Evolutionary conservation across 1,140 invertebrate species (phyloP).

Genomic region (Stenopsyche tienmushanensis): DNA sequence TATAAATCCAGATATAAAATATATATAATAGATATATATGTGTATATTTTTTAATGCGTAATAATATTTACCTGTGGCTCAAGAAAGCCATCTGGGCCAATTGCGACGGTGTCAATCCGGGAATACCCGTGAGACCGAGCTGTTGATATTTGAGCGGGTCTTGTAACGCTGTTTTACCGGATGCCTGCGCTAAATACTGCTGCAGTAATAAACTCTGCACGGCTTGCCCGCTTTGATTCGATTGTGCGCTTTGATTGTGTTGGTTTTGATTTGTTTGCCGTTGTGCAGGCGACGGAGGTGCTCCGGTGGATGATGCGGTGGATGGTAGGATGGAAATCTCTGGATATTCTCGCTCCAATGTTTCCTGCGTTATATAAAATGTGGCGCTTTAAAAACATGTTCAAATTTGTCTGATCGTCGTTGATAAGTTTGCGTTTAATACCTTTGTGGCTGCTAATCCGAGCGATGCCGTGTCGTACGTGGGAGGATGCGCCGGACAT

Average conservation of each 20-base stretch:
- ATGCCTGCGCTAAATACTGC: slow-evolving; percentile 47
- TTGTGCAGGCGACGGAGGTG: slow-evolving; percentile 43
- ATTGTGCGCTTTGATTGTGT: slow-evolving; percentile 41
- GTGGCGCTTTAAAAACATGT: not conserved
- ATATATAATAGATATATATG: slow-evolving; percentile 5
- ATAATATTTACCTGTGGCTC: slow-evolving; percentile 49
- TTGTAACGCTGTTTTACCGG: slow-evolving; percentile 49
- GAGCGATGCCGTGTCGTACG: slow-evolving; percentile 48
- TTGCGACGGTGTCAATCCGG: slow-evolving; percentile 41
- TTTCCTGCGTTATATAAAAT: slow-evolving; percentile 48
- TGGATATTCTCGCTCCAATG: slow-evolving; percentile 55
- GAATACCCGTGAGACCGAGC: slow-evolving; percentile 50
- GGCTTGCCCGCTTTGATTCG: slow-evolving; percentile 50
- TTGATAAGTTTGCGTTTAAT: no score
- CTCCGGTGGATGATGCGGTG: slow-evolving; percentile 46
- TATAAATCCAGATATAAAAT: slow-evolving; percentile 16
- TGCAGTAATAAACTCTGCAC: slow-evolving; percentile 55
- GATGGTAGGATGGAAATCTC: slow-evolving; percentile 56
- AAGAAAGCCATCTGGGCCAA: slow-evolving; percentile 53
- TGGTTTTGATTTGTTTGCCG: slow-evolving; percentile 20
- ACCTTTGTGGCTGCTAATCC: slow-evolving; percentile 55
- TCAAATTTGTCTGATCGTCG: no score
- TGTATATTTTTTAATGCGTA: not conserved
- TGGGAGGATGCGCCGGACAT: slow-evolving; percentile 50
- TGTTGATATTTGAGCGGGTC: slow-evolving; percentile 56